phyloP scores from a whole-genome alignment of 2,888 invertebrate genomes.

The Brachypalpus laphriformis region DNA sequence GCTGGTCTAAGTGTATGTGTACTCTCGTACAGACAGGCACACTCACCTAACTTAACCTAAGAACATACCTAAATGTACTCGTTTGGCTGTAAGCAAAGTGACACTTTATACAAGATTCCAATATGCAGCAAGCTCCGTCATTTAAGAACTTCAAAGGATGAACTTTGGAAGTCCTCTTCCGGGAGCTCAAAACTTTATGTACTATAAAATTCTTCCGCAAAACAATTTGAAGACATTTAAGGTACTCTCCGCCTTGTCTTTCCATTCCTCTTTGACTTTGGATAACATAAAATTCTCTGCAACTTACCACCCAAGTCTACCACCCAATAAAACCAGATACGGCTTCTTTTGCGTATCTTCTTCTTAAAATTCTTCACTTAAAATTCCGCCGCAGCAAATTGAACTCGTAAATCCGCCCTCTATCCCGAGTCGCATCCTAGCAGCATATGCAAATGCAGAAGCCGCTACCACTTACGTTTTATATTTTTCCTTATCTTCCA shows the following conservation, averaged over 20 bases:
- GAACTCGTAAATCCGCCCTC: slow-evolving; percentile 70
- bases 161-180: not conserved
- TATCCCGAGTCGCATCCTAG: slow-evolving; percentile 6
- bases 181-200: not conserved
- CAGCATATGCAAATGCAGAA: slow-evolving; percentile 71
- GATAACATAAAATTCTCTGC: slow-evolving; percentile 39
- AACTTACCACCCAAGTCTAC: slow-evolving; percentile 68
- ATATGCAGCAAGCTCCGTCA: not conserved
- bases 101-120: not conserved
- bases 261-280: not conserved
- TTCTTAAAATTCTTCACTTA: slow-evolving; percentile 67
- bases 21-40: too few relatives aligned
- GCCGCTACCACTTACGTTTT: slow-evolving; percentile 70
- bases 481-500: slow-evolving; percentile 64
- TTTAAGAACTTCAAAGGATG: not conserved
- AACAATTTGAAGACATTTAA: not conserved
- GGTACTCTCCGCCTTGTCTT: not conserved
- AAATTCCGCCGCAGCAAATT: slow-evolving; percentile 64
- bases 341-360: slow-evolving; percentile 29
- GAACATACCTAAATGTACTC: too few relatives aligned
- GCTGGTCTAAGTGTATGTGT: too few relatives aligned
- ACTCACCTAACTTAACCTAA: too few relatives aligned
- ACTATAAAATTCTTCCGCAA: not conserved
- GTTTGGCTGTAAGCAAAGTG: not conserved
- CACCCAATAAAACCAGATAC: slow-evolving; percentile 62